Evolutionary conservation across 2,113 vertebrate species (phyloP), one percentile per base, ranked within the genome.

Genomic region (Propithecus coquereli): DNA sequence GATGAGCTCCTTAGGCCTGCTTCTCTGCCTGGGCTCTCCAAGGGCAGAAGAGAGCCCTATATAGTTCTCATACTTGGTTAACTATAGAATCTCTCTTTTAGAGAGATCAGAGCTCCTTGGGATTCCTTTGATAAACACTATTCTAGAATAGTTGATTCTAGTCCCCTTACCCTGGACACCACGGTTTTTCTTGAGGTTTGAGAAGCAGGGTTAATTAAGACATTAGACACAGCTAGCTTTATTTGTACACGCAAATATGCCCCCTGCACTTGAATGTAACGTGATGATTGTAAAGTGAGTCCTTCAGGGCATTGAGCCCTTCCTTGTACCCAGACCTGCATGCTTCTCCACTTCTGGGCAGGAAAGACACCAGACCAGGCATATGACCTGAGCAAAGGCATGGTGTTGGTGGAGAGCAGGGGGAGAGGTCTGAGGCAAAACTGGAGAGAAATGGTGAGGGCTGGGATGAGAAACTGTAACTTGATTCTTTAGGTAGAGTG

Each of bases 151-250:
- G 14, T 68, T 91, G 17, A 50, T 96, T 76, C 63, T 40, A 84
- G 54, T 66, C 4, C 1, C 32, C 6, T 4, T 16, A 45, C 3
- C 25, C 43, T 57, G 30, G 32, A 11, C 30, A 70, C 73, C 9
- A 59, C 47, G 30, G 30, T 88, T 94, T 94, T 54, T 77, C 40
- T 84, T 87, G 45, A 88, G 73, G 45, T 76, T 93, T 95, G 79
- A 81, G 81, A 87, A 90, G 27, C 52, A 80, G 71, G 47, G 27
- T 83, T 71, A 76, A 73, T 66, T 65, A n/a, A 85, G 50, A 87
- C 30, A 22, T 83, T 23, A 66, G 63, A n/a, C 63, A 71, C 1
- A 10, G 10, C 30, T 87, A 73, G 45, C 47, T 66, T 20, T 73
- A 8, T 93, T 76, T 90, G 32, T 84, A 61, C 76, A 12, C 17